Base-by-base conservation (phyloP, 2,888 invertebrate genomes). In the Ennomos erosarius region DNA sequence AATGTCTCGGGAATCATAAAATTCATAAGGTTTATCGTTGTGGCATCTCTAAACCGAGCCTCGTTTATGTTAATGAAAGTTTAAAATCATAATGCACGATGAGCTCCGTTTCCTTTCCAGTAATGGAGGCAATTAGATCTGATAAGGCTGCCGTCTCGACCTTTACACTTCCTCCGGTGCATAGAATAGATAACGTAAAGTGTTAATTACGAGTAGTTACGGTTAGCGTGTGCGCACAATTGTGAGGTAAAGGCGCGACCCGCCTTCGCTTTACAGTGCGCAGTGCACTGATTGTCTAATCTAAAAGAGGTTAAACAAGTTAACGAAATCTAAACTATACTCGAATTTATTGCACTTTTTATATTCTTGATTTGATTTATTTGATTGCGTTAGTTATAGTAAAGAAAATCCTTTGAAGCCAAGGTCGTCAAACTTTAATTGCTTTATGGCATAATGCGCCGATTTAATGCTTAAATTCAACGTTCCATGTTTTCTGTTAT, bases 101-200 rank as follows among this genome's bases (percentile, higher is more conserved):
- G 84, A 77, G 76, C 71, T 74, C 64, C 79, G 82, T 81, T 88
- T 86, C 87, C 87, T 87, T 85, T 83, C 75, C 78, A 75, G 81
- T 88, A 88, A 89, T 88, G 79, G 76, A 77, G 73, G 85, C 84
- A 88, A 90, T 90, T 90, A 89, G 84, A 87, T 86, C 85, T 78
- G 88, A 89, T 90, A 87, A 84, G 79, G 79, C 81, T 65, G 77
- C 74, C 82, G 87, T 65, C 78, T 74, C 83, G 88, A 91, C 90
- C 91, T 91, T 90, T 90, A 88, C 85, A 90, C 90, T 90, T 86
- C 88, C 87, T 83, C 64, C 74, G 71, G 67, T 73, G 76, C 74
- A 67, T 73, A 76, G 81, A 78, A 81, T 39, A 47, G 47, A 54
- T 57, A 54, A 78, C 75, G 73, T 73, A 81, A 82, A 84, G 85